Evolutionary conservation across 2,113 vertebrate species (phyloP), one percentile per base, ranked within the genome.

Genomic region (Delphinus delphis): DNA sequence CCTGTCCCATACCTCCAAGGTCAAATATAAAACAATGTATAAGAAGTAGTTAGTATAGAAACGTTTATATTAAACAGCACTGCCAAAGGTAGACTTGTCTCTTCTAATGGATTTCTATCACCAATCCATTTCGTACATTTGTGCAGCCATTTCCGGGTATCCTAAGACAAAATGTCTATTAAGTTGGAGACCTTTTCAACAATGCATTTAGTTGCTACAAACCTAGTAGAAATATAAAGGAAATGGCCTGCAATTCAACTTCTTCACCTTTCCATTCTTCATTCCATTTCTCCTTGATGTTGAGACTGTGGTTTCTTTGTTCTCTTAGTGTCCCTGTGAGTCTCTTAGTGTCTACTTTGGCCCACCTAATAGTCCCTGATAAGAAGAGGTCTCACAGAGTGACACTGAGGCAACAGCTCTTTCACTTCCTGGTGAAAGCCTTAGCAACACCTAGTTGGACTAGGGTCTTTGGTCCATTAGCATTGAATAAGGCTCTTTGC

Each of bases 1-100:
- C 28, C 25, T 38, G 14, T 8, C n/a, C 28, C 15, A 13, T 4
- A 41, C 0, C 4, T 5, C 26, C 58, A 6, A 13, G 23, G 5
- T 23, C 81, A 92, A 86, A 77, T 82, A 85, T 41, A 85, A 95
- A 91, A 71, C 44, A 80, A 26, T 80, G 81, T 83, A 36, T 58
- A 63, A 50, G 74, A 95, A 50, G 8, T 44, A 36, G 18, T 38
- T 79, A 83, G 55, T 70, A 65, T 68, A 88, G 86, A 95, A 86
- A 63, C 13, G 44, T 47, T 47, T 71, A 38, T 65, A n/a, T 55
- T 70, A 87, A 79, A 65, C 15, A 83, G 5, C 25, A 36, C 8
- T 71, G 71, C 14, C n/a, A 36, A 88, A 86, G 44, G 60, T 62
- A 50, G 38, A 33, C 3, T 9, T 36, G 67, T 77, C 18, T 95